Base-by-base conservation (phyloP, 1,140 invertebrate genomes). In the Oryctes rhinoceros region DNA sequence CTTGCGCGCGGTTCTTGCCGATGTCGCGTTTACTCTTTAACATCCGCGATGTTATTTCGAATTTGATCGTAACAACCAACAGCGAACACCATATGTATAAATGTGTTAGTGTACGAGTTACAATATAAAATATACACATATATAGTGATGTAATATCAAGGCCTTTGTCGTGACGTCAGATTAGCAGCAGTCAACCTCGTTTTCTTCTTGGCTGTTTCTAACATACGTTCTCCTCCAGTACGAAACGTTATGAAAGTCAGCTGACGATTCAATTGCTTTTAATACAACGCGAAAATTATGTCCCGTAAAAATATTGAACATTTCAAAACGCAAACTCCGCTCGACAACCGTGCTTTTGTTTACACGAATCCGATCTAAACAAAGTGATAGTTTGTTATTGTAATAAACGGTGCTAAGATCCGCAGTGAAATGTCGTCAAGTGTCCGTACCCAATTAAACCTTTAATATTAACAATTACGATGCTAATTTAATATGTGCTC, bases 101-200 rank as follows among this genome's bases (percentile, higher is more conserved):
- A 53, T 76, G 59, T 65, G 59, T 78, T 80, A 80, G 48, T 65
- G 78, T 82, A 44, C 44, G 71, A 39, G 62, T 53, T 53, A 53
- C 49, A 53, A 53, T 53, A 53, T 71, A 71, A 71, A 37, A 71
- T 47, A 44, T 76, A 20, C 18, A 76, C 35, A 76, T 39, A 76
- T 44, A 76, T 76, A 76, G 74, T 83, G 81, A 83, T 83, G 81
- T 82, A 83, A 83, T 80, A 82, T 75, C 83, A 82, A 83, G 81
- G 83, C 78, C 81, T 82, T 82, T 18, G 62, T 67, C 30, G 82
- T 82, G 82, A 82, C 83, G 83, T 83, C 83, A 79, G 76, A 44
- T 65, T 67, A 35, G 65, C 65, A 35, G 65, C 20, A 81, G 78
- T 80, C 81, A 78, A 74, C 80, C 80, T 83, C 81, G 81, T 81